phyloP scores from a whole-genome alignment of 2,888 invertebrate genomes.

The Drosophila anceps region DNA sequence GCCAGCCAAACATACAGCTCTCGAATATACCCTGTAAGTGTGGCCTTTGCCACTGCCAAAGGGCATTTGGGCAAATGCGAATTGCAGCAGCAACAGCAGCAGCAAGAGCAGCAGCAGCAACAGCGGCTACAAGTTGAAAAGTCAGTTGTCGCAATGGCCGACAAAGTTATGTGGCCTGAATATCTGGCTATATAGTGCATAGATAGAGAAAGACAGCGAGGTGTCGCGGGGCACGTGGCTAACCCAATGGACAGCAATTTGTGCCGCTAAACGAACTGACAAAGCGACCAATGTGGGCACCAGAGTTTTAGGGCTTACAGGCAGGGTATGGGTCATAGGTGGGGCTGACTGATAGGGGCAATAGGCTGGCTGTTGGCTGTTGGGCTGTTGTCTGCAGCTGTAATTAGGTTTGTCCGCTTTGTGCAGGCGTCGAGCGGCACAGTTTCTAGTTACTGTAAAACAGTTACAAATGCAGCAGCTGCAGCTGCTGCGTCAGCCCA shows the following conservation, averaged over 20 bases:
- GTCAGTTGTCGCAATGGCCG: conserved; percentile 72
- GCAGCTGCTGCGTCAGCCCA: conserved; percentile 42
- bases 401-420: conserved; percentile 75
- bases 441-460: conserved; percentile 19
- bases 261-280: conserved; percentile 76
- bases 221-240: conserved; percentile 28
- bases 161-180: conserved; percentile 57
- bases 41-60: neutral
- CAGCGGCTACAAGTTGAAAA: conserved; percentile 60
- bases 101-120: conserved; percentile 10
- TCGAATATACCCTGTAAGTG: conserved; percentile 2
- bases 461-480: conserved; percentile 27
- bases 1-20: neutral
- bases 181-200: conserved; percentile 9
- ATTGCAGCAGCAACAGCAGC: conserved; percentile 14
- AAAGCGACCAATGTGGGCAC: conserved; percentile 61
- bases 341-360: neutral
- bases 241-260: conserved; percentile 79
- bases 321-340: neutral
- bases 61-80: conserved; percentile 13
- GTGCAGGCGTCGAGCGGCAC: conserved; percentile 29
- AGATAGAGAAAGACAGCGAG: neutral
- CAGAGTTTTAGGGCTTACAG: neutral
- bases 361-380: conserved; percentile 2
- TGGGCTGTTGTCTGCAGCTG: conserved; percentile 61